Percentiles rank a stretch among this genome's conserved stretches.
These are phyloP conservation scores for Todiramphus chloris DNA, from an alignment of 2,113 vertebrate genomes.

Conservation along the genomic window DNA sequence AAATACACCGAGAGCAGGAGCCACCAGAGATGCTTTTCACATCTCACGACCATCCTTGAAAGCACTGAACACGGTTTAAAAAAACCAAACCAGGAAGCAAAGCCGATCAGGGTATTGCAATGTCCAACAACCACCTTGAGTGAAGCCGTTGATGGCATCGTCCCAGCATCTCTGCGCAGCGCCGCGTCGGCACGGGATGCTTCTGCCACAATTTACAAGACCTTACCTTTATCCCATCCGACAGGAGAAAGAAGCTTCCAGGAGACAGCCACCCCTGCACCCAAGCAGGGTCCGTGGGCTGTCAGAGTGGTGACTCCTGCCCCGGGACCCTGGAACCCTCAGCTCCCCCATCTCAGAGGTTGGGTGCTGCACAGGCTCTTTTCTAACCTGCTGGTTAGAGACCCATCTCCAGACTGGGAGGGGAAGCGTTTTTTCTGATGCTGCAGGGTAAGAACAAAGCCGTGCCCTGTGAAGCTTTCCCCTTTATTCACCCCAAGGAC, in stretches of 20 bases:
- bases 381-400: neutral
- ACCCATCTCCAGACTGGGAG: neutral
- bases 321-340: fast-evolving
- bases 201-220: neutral
- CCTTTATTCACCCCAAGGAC: neutral
- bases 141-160: fast-evolving
- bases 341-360: neutral
- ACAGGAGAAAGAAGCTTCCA: neutral
- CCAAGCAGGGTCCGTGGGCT: fast-evolving
- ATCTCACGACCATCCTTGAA: neutral
- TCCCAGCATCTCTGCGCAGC: neutral
- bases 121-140: neutral
- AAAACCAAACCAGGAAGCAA: neutral
- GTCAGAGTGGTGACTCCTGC: neutral
- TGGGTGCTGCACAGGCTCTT: neutral
- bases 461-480: fast-evolving
- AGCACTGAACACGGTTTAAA: neutral
- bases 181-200: fast-evolving
- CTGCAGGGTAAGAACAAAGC: neutral
- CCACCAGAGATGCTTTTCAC: neutral
- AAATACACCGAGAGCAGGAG: neutral
- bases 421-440: neutral
- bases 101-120: neutral
- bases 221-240: neutral
- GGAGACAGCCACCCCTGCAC: neutral